phyloP scores from a whole-genome alignment of 2,113 vertebrate species.

The Onychorhynchus coronatus region DNA sequence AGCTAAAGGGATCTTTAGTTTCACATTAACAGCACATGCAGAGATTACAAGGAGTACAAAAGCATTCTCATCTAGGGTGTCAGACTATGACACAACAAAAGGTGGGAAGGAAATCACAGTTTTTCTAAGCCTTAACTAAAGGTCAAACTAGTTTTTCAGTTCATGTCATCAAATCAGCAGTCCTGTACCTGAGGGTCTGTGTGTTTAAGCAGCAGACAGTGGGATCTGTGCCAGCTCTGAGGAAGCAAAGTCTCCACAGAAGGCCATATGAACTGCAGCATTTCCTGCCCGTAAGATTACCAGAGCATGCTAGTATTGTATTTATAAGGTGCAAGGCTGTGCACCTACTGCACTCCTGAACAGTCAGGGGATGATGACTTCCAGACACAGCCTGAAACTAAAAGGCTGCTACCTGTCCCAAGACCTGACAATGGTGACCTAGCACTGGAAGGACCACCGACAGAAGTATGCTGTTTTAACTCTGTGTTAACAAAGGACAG shows the following conservation, averaged over 20 bases:
- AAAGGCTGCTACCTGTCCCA: neutral
- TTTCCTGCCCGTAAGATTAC: neutral
- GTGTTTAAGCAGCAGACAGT: neutral
- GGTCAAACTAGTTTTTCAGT: neutral
- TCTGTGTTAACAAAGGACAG: neutral
- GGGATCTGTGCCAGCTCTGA: neutral
- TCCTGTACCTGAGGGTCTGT: neutral
- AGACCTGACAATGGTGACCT: neutral
- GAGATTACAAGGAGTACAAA: neutral
- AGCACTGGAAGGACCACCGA: neutral
- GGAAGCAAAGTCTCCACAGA: neutral
- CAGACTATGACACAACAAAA: neutral
- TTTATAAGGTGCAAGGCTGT: neutral
- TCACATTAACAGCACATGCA: neutral
- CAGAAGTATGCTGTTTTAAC: neutral
- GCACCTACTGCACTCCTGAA: neutral
- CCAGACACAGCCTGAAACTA: neutral
- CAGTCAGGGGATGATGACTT: accelerated
- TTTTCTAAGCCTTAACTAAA: neutral
- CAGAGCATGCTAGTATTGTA: neutral
- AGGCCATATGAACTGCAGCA: neutral
- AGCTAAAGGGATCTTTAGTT: neutral
- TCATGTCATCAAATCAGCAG: neutral
- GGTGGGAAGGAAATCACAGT: neutral
- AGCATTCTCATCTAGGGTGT: neutral